A percentile compares a stretch with the other conserved stretches of the same genome.
These are phyloP conservation scores for Laothoe populi DNA, from an alignment of 2,888 invertebrate genomes.

Conservation along the genomic window DNA sequence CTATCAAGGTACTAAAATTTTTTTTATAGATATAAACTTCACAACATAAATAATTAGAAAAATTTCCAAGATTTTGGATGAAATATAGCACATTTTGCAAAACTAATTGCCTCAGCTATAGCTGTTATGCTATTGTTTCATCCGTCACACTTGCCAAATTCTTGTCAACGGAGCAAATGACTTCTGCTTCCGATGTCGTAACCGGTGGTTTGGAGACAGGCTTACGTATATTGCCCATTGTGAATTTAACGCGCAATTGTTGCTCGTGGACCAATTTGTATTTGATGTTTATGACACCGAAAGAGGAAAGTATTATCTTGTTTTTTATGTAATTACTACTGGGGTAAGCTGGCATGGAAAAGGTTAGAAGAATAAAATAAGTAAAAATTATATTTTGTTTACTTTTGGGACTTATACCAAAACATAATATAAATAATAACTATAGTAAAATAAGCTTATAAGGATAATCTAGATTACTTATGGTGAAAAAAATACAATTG, in stretches of 20 bases:
- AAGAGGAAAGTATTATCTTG: neutral
- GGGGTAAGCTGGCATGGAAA: neutral
- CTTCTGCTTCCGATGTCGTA: constrained; percentile 27
- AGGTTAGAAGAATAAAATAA: no score
- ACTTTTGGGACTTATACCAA: no score
- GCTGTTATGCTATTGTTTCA: neutral
- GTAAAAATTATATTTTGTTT: no score
- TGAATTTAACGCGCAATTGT: constrained; percentile 19
- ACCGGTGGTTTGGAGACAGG: constrained; percentile 7
- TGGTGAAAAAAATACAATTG: no score
- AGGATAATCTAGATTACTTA: no score
- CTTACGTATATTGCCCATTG: constrained; percentile 24
- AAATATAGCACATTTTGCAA: neutral
- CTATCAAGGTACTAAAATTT: no score
- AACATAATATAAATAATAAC: no score
- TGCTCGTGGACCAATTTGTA: constrained; percentile 8
- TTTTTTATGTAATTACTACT: neutral
- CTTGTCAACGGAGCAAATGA: constrained; percentile 15
- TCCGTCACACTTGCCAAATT: constrained; percentile 21
- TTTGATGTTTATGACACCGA: constrained; percentile 10
- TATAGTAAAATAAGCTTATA: no score
- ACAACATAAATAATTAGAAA: no score
- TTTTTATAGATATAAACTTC: no score
- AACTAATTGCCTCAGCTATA: neutral
- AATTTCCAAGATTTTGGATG: no score